Evolutionary conservation across 2,888 invertebrate genomes (phyloP), one percentile per base, ranked within the genome.

Genomic region (Hemicrepidius hirtus): DNA sequence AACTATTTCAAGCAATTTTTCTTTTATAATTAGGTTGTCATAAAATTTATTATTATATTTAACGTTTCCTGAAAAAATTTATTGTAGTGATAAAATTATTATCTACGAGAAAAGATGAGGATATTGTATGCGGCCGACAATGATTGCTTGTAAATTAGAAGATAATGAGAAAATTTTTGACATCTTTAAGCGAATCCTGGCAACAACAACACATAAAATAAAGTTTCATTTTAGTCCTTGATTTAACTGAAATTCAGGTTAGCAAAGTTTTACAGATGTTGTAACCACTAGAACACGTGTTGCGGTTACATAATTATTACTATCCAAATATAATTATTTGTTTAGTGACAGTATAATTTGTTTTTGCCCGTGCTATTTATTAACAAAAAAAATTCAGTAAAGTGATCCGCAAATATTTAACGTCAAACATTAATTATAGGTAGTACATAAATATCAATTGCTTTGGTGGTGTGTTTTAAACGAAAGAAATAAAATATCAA

Each of bases 251-350:
- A 46, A 46, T 46, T 3, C 46, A 46, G 46, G 16, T 46, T 18
- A 46, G 20, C 9, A 3, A 18, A 18, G 9, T n/a, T 53, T 49
- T 13, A 5, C 53, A 53, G 53, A 53, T 53, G 53, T 53, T 28
- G 28, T 7, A 53, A 53, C 53, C 32, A 53, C 53, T 13, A 32
- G n/a, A 53, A 53, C 53, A 53, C 53, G 53, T 53, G 53, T 53
- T 53, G 53, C 13, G 53, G 53, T 53, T 53, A 53, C 53, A 28
- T 28, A n/a, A n/a, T n/a, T n/a, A 53, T 32, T 53, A 6, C 28
- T 28, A n/a, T 53, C 32, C 28, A 53, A 53, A 53, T 53, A 53
- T 53, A 53, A 53, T 53, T 53, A 53, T 53, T 53, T 53, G 28
- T 53, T n/a, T 53, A 53, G 53, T 53, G 53, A 53, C 53, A 53